Base-by-base conservation (phyloP, 2,113 vertebrate genomes). In the Vimba vimba region DNA sequence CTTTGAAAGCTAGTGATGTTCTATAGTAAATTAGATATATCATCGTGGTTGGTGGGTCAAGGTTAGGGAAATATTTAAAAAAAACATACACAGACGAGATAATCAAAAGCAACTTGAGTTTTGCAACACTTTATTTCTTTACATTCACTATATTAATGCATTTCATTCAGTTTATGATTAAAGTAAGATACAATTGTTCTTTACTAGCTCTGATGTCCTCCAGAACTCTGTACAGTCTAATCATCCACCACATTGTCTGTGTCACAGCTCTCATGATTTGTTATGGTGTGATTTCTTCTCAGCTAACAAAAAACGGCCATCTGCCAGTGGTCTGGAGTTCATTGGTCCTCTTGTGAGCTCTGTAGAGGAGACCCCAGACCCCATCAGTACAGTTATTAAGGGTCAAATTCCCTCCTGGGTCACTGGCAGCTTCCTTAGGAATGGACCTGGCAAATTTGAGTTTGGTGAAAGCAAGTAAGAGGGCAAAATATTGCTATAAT, bases 401-500 rank as follows among this genome's bases (percentile, higher is more conserved):
- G 97, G 97, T 59, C 88, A 89, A 0, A 91, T 98, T 87, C 97
- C 97, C 30, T 10, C 90, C 6, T 99, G 97, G 97, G 95, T 99
- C 84, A 92, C 92, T 25, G 97, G 97, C 30, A 96, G 90, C 71
- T 92, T 98, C 4, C 92, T 98, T 81, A 96, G 96, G 86, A 97
- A 96, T 2, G 97, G 97, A 8, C 97, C 97, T 7, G 97, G 96
- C 59, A 98, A 96, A 90, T 99, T 97, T 60, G 97, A 99, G 82
- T 98, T 99, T 93, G 97, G 97, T 2, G 85, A 95, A 91, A 97
- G 89, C 95, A 93, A 95, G 97, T 95, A 69, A 81, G 25, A 23
- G 60, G 11, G 17, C 3, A 50, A 71, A 4, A 27, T 27, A 45
- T 71, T 23, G 8, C n/a, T 60, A 50, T 12, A 43, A 39, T 57